A percentile compares a stretch with the other conserved stretches of the same genome.
These are phyloP conservation scores for Allophyes oxyacanthae DNA, from an alignment of 2,888 invertebrate genomes.

Conservation along the genomic window DNA sequence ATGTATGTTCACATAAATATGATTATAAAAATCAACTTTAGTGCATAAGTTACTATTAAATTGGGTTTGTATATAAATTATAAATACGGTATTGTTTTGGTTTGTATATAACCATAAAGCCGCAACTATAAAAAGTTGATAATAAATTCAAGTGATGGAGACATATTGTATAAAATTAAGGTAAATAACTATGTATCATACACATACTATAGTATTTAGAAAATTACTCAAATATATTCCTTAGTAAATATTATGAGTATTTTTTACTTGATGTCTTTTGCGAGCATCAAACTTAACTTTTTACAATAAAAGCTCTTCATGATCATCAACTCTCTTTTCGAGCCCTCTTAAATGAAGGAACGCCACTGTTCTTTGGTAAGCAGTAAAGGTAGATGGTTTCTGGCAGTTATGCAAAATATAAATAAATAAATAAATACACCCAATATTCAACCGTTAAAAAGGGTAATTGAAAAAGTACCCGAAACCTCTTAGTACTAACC, in stretches of 20 bases:
- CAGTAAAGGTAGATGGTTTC: no score
- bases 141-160: conserved; percentile 63
- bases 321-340: no score
- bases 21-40: conserved; percentile 42
- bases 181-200: conserved; percentile 74
- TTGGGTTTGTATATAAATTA: conserved; percentile 65
- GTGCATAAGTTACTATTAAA: conserved; percentile 51
- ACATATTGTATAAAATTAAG: conserved; percentile 71
- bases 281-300: no score
- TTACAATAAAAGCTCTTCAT: no score
- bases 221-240: conserved; percentile 81
- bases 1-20: conserved; percentile 32
- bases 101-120: conserved; percentile 57
- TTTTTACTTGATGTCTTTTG: conserved; percentile 31
- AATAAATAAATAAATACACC: no score
- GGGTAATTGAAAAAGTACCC: no score
- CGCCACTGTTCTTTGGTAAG: no score
- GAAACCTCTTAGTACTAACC: no score
- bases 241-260: conserved; percentile 63
- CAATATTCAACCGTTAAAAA: no score
- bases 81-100: conserved; percentile 58
- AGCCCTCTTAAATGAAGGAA: no score
- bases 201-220: conserved; percentile 71
- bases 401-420: no score
- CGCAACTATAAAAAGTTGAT: conserved; percentile 45